Percentiles rank a stretch among this genome's conserved stretches.
phyloP scores from a whole-genome alignment of 1,140 invertebrate genomes.

The Cepaea nemoralis region DNA sequence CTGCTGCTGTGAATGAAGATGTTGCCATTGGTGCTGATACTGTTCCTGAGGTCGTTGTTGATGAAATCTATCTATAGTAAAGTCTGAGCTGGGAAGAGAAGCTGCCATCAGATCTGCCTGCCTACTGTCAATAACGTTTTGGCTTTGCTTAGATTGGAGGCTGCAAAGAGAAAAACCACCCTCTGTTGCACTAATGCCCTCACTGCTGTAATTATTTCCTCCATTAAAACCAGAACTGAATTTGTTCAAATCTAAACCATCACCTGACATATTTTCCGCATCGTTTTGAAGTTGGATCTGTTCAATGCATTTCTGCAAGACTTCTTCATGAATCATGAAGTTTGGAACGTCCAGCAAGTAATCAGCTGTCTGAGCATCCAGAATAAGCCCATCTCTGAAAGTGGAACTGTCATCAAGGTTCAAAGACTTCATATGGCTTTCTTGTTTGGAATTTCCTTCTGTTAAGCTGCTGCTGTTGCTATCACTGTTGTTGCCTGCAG shows the following conservation, averaged over 20 bases:
- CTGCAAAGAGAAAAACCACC: neutral
- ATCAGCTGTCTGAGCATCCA: slow-evolving; percentile 11
- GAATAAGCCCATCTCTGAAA: slow-evolving; percentile 24
- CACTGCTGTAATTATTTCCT: neutral
- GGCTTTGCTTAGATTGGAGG: neutral
- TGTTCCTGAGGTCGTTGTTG: neutral
- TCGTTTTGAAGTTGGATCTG: slow-evolving; percentile 33
- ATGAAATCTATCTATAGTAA: slow-evolving; percentile 2
- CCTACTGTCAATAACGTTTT: neutral
- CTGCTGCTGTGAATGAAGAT: neutral
- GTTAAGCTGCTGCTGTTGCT: slow-evolving; percentile 12
- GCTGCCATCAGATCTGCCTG: slow-evolving; percentile 14
- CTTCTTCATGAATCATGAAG: slow-evolving; percentile 9
- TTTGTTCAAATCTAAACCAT: neutral
- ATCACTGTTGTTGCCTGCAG: neutral
- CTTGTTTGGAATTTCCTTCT: neutral
- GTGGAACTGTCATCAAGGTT: slow-evolving; percentile 30
- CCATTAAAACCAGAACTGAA: neutral
- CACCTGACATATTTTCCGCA: neutral
- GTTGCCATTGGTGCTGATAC: neutral
- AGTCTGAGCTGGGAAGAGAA: neutral
- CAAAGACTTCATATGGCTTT: neutral
- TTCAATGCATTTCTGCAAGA: slow-evolving; percentile 36
- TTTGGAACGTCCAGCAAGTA: neutral
- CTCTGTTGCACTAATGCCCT: neutral